These are phyloP conservation scores for Lampris megalopsis DNA, from an alignment of 2,113 vertebrate species.

Conservation along the genomic window DNA sequence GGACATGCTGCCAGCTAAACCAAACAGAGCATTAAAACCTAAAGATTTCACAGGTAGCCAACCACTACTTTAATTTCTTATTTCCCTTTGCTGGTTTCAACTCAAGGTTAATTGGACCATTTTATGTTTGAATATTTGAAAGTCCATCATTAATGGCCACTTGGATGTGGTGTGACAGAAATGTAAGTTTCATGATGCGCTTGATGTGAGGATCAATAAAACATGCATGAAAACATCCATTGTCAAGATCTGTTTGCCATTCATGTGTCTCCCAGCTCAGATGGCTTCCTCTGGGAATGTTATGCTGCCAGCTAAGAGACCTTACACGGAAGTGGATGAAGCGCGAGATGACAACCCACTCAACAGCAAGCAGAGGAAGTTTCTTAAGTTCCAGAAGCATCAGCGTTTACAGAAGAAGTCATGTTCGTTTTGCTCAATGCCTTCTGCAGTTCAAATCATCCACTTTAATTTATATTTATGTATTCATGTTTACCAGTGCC, in stretches of 20 bases:
- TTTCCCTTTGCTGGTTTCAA: conserved; percentile 36
- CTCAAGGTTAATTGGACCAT: conserved; percentile 43
- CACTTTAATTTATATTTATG: too few relatives aligned
- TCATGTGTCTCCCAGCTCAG: conserved; percentile 77
- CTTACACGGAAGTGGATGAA: conserved; percentile 82
- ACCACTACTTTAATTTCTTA: background rate
- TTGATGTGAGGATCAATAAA: rapidly evolving
- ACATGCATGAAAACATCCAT: background rate
- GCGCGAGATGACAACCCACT: conserved; percentile 84
- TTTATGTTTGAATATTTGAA: too few relatives aligned
- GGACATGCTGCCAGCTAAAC: conserved; percentile 88
- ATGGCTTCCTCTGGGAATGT: conserved; percentile 82
- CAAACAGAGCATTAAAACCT: conserved; percentile 82
- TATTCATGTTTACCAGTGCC: background rate
- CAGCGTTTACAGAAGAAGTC: conserved; percentile 70
- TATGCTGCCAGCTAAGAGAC: conserved; percentile 85
- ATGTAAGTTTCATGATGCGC: background rate
- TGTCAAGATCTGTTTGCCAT: background rate
- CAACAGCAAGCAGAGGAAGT: conserved; percentile 90
- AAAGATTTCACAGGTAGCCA: conserved; percentile 64
- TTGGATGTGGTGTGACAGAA: background rate
- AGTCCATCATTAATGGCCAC: background rate
- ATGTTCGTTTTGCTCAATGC: conserved; percentile 49
- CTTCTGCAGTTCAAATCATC: too few relatives aligned
- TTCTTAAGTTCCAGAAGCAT: conserved; percentile 88